Percentiles rank a stretch among this genome's conserved stretches.
These are phyloP conservation scores for Heliopora coerulea DNA, from an alignment of 92 coral and sea anemone species.

Conservation along the genomic window DNA sequence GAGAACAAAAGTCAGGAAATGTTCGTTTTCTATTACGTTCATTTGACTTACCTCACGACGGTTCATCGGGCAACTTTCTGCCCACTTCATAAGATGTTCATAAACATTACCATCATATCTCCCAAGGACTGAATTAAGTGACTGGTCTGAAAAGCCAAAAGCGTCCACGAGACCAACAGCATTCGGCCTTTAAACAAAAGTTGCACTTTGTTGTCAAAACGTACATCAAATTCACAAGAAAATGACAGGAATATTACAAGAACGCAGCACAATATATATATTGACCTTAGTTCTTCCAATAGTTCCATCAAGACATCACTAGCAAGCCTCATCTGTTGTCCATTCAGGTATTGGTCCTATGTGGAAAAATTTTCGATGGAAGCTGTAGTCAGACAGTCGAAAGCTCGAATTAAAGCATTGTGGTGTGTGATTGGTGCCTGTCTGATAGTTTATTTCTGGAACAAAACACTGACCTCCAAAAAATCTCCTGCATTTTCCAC, in stretches of 20 bases:
- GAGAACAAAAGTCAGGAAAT: too few species aligned
- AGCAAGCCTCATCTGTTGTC: conserved; percentile 12
- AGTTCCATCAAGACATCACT: conserved; percentile 15
- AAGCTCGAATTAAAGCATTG: too few species aligned
- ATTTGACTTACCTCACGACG: conserved; percentile 56
- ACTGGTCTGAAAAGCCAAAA: conserved; percentile 68
- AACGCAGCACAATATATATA: background rate
- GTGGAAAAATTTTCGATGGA: background rate
- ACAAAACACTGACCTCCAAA: conserved; percentile 61
- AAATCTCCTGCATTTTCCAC: conserved; percentile 72
- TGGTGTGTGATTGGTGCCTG: too few species aligned
- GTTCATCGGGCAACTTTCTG: conserved; percentile 70
- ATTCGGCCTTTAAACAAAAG: conserved; percentile 65
- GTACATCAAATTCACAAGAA: background rate
- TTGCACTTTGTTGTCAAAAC: background rate
- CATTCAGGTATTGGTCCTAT: conserved; percentile 35
- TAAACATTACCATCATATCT: conserved; percentile 92
- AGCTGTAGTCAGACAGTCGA: too few species aligned
- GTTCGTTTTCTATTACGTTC: background rate
- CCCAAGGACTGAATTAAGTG: conserved; percentile 81
- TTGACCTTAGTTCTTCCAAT: conserved; percentile 23
- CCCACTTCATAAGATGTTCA: conserved; percentile 77
- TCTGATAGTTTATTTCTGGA: background rate
- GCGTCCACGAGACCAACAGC: conserved; percentile 92
- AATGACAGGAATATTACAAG: too few species aligned